Base-by-base conservation (phyloP, 1,140 invertebrate species). In the Drepana arcuata region DNA sequence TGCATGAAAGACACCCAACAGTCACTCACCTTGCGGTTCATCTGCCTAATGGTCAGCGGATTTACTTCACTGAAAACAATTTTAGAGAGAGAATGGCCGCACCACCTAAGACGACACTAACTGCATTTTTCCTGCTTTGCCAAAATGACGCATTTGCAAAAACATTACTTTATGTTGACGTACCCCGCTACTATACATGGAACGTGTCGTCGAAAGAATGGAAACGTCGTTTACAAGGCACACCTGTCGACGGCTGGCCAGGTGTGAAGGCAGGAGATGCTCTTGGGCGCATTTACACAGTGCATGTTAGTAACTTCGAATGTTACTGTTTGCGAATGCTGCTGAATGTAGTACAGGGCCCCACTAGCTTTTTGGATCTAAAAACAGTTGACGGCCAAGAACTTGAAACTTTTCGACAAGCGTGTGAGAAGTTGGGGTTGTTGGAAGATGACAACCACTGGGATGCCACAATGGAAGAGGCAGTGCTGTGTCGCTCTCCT, bases 1-100 rank as follows among this genome's bases (percentile, higher is more conserved):
- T 58, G 10, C 54, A 58, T 34, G 49, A 53, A 32, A 43, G 45
- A 34, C 43, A 58, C 36, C 54, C 50, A 39, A 59, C 55, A 35
- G 46, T 58, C 34, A 48, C 41, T 38, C 48, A 59, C 21, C 41
- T 56, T 23, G 41, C 36, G 27, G 42, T 55, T 11, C 47, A 55
- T 31, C 40, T 55, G 10, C 38, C 35, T 12, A 56, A 56, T 45
- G 43, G 48, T 40, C 11, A 51, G 24, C 34, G 48, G 16, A 32
- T 50, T 36, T 55, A 55, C 21, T 54, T 54, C 18, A 54, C 39
- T 30, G 35, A 46, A 41, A 39, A 34, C 23, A 56, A 55, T 40
- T 45, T 51, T 33, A 34, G 41, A 41, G 48, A 46, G 21, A 45
- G 48, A 49, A 32, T 48, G 13, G 32, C 46, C 18, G 33, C 44